Evolutionary conservation across 2,888 invertebrate genomes (phyloP), one percentile per base, ranked within the genome.

Genomic region (Girardia tigrina): DNA sequence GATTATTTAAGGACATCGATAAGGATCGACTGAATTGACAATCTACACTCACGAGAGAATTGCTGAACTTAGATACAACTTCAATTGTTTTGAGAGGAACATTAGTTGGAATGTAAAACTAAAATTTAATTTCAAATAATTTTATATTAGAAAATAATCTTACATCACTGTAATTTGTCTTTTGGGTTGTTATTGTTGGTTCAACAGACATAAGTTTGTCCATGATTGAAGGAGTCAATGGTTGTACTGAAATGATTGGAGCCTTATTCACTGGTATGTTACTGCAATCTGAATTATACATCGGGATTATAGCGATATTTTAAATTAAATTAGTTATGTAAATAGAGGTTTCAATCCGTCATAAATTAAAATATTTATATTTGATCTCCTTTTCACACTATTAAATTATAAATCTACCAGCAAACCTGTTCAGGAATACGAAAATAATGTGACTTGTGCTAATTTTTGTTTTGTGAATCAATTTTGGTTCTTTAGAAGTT

Each of bases 41-140:
- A 4, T 73, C 73, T 4, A 73, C 26, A 23, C 29, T 73, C 4
- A 73, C 73, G 6, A 73, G 42, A 16, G 23, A n/a, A 8, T n/a
- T 26, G 42, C 26, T 56, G 85, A 89, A 90, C 74, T 94, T 79
- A 70, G 83, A 83, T 56, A 56, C n/a, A n/a, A 56, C 6, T 23
- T 4, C 56, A 56, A 56, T 56, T 23, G 56, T 12, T n/a, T 56
- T 56, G n/a, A 56, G 6, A 20, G 56, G 56, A 56, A 56, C n/a
- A 56, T 56, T 23, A 4, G 56, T 56, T 56, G 56, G 56, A 16
- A 56, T 56, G 56, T 56, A 56, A 56, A 56, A 56, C 56, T 56
- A 56, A 8, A 56, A 56, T 8, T 56, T 4, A 6, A 56, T 4
- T 4, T 20, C 16, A 8, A 56, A n/a, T 20, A 16, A 20, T 8